Evolutionary conservation across 1,140 invertebrate species (phyloP).

Genomic region (Oncopodura yosiiana): DNA sequence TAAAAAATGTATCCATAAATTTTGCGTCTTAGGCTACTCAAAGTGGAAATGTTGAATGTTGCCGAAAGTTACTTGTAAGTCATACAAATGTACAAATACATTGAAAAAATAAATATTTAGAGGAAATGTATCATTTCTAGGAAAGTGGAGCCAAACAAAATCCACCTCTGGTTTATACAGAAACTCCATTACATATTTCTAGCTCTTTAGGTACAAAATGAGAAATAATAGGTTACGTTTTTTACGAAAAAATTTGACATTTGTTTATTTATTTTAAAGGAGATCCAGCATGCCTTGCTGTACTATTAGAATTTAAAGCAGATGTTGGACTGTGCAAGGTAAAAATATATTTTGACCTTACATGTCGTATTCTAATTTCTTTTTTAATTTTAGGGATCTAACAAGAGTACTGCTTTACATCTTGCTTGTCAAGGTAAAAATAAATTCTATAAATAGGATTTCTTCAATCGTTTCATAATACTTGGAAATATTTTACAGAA

Average conservation of each 20-base stretch:
- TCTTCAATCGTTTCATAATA: too few species aligned
- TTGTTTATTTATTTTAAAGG: slow-evolving; percentile 41
- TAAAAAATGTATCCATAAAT: neutral
- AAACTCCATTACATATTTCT: slow-evolving; percentile 72
- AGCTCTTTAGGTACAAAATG: slow-evolving; percentile 46
- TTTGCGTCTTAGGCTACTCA: slow-evolving; percentile 19
- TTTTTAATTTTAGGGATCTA: slow-evolving; percentile 25
- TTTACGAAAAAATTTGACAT: neutral
- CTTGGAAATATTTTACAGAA: too few species aligned
- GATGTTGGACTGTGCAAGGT: slow-evolving; percentile 49
- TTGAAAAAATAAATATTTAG: neutral
- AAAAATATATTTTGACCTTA: too few species aligned
- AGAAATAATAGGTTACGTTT: too few species aligned
- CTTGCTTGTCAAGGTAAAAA: slow-evolving; percentile 13
- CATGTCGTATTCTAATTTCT: too few species aligned
- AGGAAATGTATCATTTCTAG: neutral
- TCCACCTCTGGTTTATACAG: slow-evolving; percentile 40
- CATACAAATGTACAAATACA: neutral
- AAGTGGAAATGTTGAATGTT: slow-evolving; percentile 27
- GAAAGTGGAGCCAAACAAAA: slow-evolving; percentile 32
- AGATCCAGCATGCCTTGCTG: slow-evolving; percentile 52
- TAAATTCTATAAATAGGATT: neutral
- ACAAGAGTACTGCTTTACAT: slow-evolving; percentile 26
- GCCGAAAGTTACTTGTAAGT: slow-evolving; percentile 21
- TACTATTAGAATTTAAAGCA: slow-evolving; percentile 60